phyloP scores from a whole-genome alignment of 2,797 vertebrate species.

The Pseudotriccus pelzelni region DNA sequence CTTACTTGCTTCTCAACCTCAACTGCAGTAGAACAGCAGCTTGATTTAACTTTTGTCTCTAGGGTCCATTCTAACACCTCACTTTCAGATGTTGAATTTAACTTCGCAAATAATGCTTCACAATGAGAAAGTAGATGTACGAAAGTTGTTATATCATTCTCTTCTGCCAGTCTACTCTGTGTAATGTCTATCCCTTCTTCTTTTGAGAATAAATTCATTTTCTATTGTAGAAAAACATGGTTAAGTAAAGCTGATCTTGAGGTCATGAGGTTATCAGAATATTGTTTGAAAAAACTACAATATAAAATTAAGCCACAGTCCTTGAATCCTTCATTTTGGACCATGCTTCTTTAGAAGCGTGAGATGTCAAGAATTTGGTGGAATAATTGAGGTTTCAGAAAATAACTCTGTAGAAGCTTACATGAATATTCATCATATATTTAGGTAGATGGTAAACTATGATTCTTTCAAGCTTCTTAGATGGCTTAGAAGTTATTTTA shows the following conservation, averaged over 20 bases:
- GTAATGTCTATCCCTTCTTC: not conserved
- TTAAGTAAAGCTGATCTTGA: not conserved
- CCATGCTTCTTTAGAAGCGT: not conserved
- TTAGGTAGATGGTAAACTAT: not conserved
- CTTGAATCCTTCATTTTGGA: not conserved
- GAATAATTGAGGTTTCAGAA: not conserved
- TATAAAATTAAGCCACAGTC: not conserved
- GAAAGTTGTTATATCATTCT: not conserved
- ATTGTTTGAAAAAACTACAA: not conserved
- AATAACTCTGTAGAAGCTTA: not conserved
- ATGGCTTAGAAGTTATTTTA: not conserved
- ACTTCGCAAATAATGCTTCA: not conserved
- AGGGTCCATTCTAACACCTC: not conserved
- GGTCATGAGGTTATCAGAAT: not conserved
- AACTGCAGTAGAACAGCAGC: not conserved
- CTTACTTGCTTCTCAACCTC: not conserved
- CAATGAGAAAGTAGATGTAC: not conserved
- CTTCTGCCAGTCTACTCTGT: not conserved
- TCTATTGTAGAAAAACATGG: not conserved
- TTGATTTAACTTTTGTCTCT: not conserved
- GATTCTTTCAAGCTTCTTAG: not conserved
- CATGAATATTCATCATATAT: not conserved
- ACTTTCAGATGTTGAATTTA: not conserved
- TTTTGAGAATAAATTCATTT: not conserved
- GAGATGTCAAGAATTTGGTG: not conserved